Conservation (phyloP, 2,797 vertebrate species). For the Iguana delicatissima region DNA sequence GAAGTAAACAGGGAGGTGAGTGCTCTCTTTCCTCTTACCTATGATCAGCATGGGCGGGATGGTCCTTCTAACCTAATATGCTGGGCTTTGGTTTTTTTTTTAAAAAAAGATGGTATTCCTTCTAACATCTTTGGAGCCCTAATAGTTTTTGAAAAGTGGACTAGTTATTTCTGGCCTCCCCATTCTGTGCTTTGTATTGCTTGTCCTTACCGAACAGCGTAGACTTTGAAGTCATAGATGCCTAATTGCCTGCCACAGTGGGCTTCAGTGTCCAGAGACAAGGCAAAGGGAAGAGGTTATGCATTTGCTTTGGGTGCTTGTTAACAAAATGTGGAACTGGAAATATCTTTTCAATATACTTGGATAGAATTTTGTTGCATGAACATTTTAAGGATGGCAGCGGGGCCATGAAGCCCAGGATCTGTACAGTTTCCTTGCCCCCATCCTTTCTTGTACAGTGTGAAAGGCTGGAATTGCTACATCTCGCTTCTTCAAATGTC, state of each 20-base stretch:
- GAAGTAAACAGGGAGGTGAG: conserved; percentile 96
- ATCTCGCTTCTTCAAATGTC: background rate
- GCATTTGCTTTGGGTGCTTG: background rate
- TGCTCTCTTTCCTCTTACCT: conserved; percentile 76
- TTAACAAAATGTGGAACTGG: background rate
- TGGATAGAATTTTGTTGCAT: background rate
- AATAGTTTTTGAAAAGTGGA: conserved; percentile 26
- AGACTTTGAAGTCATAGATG: background rate
- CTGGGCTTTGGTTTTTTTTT: conserved; percentile 12
- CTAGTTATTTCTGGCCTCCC: conserved; percentile 43
- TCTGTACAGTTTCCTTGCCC: background rate
- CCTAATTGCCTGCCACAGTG: background rate
- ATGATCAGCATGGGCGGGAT: conserved; percentile 52
- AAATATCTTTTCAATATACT: background rate
- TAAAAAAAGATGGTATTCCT: conserved; percentile 11
- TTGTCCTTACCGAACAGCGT: fast-evolving
- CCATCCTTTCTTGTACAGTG: background rate
- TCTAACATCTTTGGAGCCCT: conserved; percentile 29
- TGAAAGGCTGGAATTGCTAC: background rate
- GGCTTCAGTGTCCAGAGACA: background rate
- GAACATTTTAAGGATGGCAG: background rate
- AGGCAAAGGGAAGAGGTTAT: background rate
- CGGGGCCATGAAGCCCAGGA: background rate
- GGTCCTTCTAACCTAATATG: conserved; percentile 11
- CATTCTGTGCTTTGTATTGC: background rate